Evolutionary conservation across 2,113 vertebrate species (phyloP), one percentile per base, ranked within the genome.

Genomic region (Synchiropus splendidus): DNA sequence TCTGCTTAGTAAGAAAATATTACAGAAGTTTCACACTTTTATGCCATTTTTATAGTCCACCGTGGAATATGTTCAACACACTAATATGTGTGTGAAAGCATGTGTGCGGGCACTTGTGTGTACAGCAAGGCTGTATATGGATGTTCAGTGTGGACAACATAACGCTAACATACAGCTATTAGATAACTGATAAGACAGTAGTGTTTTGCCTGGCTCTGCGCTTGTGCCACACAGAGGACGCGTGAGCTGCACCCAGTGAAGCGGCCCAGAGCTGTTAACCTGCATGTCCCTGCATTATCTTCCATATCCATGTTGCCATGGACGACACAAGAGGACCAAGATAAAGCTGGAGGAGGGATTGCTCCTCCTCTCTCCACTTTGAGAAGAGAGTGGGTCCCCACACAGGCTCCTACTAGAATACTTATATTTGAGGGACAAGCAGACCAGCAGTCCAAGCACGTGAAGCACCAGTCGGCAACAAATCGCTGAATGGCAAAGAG

Each of bases 271-370:
- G 44, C 59, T 53, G 57, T 63, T 68, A 64, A 71, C 60, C 71
- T 64, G 61, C 30, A 51, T 53, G 59, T 75, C 58, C 53, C 54
- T 54, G 71, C 58, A 63, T 70, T 70, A 73, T 6, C 9, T 34
- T 54, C 59, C 40, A 33, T 58, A 58, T 70, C 64, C 48, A 16
- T 42, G 71, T 77, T 71, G 72, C 70, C 49, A 61, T 63, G 51
- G 64, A 64, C 51, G 32, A 59, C 39, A 58, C 58, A 61, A 75
- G 67, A 50, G 48, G 15, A 56, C 42, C 31, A 35, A 61, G 63
- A 71, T 67, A 54, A 71, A 67, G 51, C 31, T 43, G 36, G 14
- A 36, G 58, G 55, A 62, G 51, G 50, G 54, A 79, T 78, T 69
- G 45, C 18, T 44, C 18, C 3, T 44, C 43, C 32, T 40, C 21